Base-by-base conservation (phyloP, 2,888 invertebrate genomes). In the Trichogramma evanescens region DNA sequence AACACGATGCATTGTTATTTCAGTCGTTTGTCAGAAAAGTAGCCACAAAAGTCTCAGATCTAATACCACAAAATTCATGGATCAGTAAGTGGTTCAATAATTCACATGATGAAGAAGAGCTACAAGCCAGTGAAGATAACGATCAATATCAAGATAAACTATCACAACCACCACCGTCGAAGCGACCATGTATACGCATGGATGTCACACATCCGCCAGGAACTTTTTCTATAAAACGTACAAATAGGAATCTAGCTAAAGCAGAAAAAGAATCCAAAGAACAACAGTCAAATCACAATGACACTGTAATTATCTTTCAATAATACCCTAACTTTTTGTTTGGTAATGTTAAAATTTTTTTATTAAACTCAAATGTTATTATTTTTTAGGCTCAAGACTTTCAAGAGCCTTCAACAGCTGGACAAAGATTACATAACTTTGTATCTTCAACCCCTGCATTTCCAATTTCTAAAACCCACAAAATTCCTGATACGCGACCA, bases 21-120 rank as follows among this genome's bases (percentile, higher is more conserved):
- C 54, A 88, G 88, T 87, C 88, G 38, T 86, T 89, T 74, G 85
- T 88, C 63, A 83, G 83, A 72, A 87, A 86, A 80, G 83, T 88
- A 57, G 84, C 84, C 66, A 83, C 84, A 60, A 82, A 82, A 68
- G 82, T 88, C 58, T 82, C 86, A 4, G 84, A 83, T 59, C 77
- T 87, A 43, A 80, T 88, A 68, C 86, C 87, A 26, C 81, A 84
- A 57, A 81, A 83, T 59, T 76, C 78, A 3, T 80, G 80, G 79
- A 75, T 77, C 51, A 75, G 74, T 65, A 77, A 77, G 59, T 76
- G 75, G 77, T 77, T 77, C 60, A 75, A 76, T 57, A 68, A 69
- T 9, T 72, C 75, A 4, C 73, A 74, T 66, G 71, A 69, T 56
- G 70, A 72, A 60, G 69, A 67, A 38, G 68, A 68, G 39, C 39